These are phyloP conservation scores for Neodiprion lecontei DNA, from an alignment of 1,140 invertebrate species.

Conservation along the genomic window DNA sequence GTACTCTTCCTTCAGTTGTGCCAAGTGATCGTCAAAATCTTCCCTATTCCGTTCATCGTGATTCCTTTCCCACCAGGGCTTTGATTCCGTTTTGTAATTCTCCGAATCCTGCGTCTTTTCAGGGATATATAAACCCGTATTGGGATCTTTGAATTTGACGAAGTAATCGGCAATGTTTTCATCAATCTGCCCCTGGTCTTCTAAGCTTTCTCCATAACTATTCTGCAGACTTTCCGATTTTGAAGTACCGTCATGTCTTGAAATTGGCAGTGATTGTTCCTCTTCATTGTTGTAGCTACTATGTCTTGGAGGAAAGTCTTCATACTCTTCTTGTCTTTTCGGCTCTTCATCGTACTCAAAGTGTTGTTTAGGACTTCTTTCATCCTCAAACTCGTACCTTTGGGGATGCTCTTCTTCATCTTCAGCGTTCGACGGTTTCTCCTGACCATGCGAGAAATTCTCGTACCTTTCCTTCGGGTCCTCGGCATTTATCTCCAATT, in stretches of 20 bases:
- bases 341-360: conserved; percentile 21
- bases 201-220: conserved; percentile 43
- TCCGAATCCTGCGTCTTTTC: conserved; percentile 14
- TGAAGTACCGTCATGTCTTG: not conserved
- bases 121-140: conserved; percentile 33
- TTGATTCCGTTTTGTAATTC: not conserved
- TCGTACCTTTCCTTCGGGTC: conserved; percentile 14
- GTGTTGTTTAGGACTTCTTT: conserved; percentile 24
- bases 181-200: conserved; percentile 37
- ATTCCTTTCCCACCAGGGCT: conserved; percentile 13
- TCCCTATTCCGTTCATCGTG: not conserved
- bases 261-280: conserved; percentile 24
- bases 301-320: conserved; percentile 20
- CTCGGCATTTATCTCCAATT: conserved; percentile 4
- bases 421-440: conserved; percentile 17
- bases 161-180: conserved; percentile 44
- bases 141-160: conserved; percentile 39
- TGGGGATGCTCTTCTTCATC: not conserved
- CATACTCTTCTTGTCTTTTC: conserved; percentile 42
- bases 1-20: conserved; percentile 25
- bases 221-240: conserved; percentile 35
- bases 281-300: conserved; percentile 11
- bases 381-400: conserved; percentile 16
- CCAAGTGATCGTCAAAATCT: not conserved
- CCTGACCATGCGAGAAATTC: conserved; percentile 13